Evolutionary conservation across 2,797 vertebrate genomes (phyloP), one percentile per base, ranked within the genome.

Genomic region (Glossophaga mutica): DNA sequence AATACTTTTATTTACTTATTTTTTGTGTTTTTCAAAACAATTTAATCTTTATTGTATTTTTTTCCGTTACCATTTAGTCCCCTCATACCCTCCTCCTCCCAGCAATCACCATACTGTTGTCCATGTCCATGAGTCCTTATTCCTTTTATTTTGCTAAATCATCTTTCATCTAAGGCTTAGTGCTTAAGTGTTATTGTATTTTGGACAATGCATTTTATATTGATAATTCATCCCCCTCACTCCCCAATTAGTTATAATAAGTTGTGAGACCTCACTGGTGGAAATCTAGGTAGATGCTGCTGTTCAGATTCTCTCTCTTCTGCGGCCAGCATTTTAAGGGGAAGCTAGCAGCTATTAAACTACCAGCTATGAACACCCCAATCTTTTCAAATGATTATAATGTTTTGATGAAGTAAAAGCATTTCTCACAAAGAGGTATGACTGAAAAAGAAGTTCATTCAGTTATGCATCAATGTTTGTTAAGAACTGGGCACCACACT

Each of bases 361-460:
- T 78, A n/a, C 11, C 24, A 22, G 46, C 29, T 67, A n/a, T 39
- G 42, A 62, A n/a, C 10, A n/a, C 9, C 12, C 29, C 10, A 34
- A 18, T 76, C 10, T 71, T 97, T 96, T 93, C 55, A 82, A 57
- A 39, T 84, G 57, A 84, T 82, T 91, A 22, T 74, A 82, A 71
- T n/a, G 1, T 78, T 78, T 73, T 76, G 32, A 50, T 74, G 42
- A 93, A 50, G 22, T 87, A 44, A 91, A 95, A 81, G 12, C 29
- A 26, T 46, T 44, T 82, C 50, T 87, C 42, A 62, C 24, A 93
- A 67, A 86, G 21, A 14, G 10, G 15, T 46, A 26, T 84, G 50
- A 52, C 16, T 62, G 32, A 34, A 94, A 87, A 76, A 50, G 59
- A 81, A 90, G 29, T 73, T 29, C n/a, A 70, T 34, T 77, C 3